Percentiles rank a stretch among this genome's conserved stretches.
Conservation (phyloP, 64 coral and sea anemone species). For the Astreopora myriophthalma region DNA sequence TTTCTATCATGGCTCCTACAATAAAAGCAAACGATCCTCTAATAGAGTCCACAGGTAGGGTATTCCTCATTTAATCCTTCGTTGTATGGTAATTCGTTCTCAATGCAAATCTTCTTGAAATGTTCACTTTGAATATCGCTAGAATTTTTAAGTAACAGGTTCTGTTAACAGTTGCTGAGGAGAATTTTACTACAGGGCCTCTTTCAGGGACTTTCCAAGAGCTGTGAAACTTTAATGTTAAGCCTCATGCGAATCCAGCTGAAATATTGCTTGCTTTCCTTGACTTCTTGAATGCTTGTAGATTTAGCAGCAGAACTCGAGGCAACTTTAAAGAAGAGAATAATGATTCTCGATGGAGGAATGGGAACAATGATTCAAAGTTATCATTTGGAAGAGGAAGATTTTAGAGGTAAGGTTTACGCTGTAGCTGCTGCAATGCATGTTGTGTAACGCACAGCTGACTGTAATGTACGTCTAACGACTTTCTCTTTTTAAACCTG, state of each 20-base stretch:
- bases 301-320: conserved; percentile 73
- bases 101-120: neutral
- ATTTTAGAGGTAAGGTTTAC: conserved; percentile 68
- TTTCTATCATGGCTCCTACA: conserved; percentile 36
- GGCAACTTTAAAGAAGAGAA: conserved; percentile 80
- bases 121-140: neutral
- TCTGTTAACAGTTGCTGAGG: neutral
- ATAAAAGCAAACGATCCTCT: neutral
- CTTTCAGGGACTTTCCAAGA: no score
- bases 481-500: no score
- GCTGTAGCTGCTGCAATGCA: neutral
- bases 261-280: neutral
- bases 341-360: conserved; percentile 96
- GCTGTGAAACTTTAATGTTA: no score
- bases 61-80: neutral
- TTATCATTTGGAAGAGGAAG: conserved; percentile 84
- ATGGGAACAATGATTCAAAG: conserved; percentile 99
- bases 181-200: neutral
- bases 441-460: conserved; percentile 10
- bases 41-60: neutral
- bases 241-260: no score
- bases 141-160: neutral
- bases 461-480: no score
- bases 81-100: neutral
- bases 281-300: conserved; percentile 25